Evolutionary conservation across 1,140 invertebrate species (phyloP).

Genomic region (Helicorthomorpha holstii): DNA sequence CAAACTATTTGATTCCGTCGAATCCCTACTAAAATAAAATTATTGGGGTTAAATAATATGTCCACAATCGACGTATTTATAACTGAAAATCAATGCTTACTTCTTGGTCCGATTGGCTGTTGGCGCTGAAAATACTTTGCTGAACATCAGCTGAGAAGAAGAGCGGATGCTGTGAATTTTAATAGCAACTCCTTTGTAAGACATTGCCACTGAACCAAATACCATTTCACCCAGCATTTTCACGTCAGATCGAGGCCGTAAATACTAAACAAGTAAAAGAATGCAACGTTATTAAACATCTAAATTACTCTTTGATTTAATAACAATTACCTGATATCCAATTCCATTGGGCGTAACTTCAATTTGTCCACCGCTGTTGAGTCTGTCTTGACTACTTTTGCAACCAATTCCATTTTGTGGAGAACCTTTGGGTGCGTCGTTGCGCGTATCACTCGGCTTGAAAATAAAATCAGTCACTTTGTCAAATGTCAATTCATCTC

Average conservation of each 20-base stretch:
- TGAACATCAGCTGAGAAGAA: slow-evolving; percentile 50
- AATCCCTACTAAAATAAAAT: not conserved
- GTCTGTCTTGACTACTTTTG: too few relatives aligned
- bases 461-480: too few relatives aligned
- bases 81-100: not conserved
- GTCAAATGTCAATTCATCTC: too few relatives aligned
- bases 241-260: slow-evolving; percentile 41
- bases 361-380: not conserved
- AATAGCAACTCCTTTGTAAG: slow-evolving; percentile 59
- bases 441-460: too few relatives aligned
- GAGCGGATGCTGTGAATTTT: slow-evolving; percentile 47
- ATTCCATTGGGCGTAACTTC: not conserved
- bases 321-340: slow-evolving; percentile 8
- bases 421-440: too few relatives aligned
- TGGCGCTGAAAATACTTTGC: slow-evolving; percentile 46
- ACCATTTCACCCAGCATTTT: slow-evolving; percentile 68
- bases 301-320: not conserved
- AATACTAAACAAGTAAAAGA: slow-evolving; percentile 17
- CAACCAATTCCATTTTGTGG: not conserved
- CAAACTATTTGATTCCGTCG: not conserved
- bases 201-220: slow-evolving; percentile 73
- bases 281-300: not conserved
- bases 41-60: too few relatives aligned
- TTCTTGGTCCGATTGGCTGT: not conserved
- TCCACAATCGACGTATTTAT: too few relatives aligned